Evolutionary conservation across 1,140 invertebrate species (phyloP), one percentile per base, ranked within the genome.

Genomic region (Ooceraea biroi): DNA sequence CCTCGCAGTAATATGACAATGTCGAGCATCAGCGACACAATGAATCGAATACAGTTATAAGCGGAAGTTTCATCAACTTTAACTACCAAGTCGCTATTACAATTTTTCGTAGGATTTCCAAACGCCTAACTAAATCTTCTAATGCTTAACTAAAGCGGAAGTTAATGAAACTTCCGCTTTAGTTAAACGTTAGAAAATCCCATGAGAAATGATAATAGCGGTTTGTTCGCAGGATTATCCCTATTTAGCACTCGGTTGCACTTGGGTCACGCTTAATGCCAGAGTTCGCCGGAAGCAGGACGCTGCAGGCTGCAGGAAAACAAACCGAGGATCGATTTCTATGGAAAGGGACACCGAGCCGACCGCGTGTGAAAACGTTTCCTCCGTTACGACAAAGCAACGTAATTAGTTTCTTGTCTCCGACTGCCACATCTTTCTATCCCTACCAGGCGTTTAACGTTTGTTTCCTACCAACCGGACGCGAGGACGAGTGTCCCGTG

Each of bases 401-500:
- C 82, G 83, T 78, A 84, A 88, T 89, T 85, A 89, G 66, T 44
- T 82, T 85, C 69, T 85, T 82, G 57, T 85, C 36, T 36, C 69
- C 61, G 50, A 50, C 83, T 86, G 66, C 83, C 84, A 36, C 36
- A 84, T 86, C 78, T 61, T 69, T 84, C 46, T 88, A 60, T 82
- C 71, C 41, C 66, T 22, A 71, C 66, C 25, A 82, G 72, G 17
- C 72, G 74, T 66, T 55, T 55, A 65, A 65, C 52, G 68, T 84
- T 89, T 80, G 82, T 85, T 85, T 46, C 25, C 55, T 76, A 36
- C 61, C 71, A 66, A 63, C 36, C 83, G 65, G 57, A 86, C 82
- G 69, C 85, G 74, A 90, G 87, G 89, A 91, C 88, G 89, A 91
- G 90, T 89, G 88, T 90, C 89, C 89, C 90, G 88, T 89, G 89